phyloP scores from a whole-genome alignment of 2,113 vertebrate genomes.

The Planiliza haematocheilus region DNA sequence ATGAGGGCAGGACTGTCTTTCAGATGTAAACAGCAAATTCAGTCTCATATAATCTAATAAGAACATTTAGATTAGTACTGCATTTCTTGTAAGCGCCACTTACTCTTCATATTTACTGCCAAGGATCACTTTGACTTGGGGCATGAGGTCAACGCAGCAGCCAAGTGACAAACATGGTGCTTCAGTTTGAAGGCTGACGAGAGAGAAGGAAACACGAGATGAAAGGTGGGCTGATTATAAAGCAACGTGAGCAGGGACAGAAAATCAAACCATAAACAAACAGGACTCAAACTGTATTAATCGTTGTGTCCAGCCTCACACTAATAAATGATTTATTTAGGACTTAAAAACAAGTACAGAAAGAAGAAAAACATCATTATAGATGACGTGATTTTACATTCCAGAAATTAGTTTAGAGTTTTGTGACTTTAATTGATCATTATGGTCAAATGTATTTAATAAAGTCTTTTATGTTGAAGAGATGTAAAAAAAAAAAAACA shows the following conservation, averaged over 20 bases:
- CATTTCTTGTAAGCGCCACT: slow-evolving; percentile 64
- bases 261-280: background rate
- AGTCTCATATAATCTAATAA: too few species aligned
- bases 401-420: background rate
- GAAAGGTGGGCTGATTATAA: too few species aligned
- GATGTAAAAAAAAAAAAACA: too few species aligned
- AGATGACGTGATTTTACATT: background rate
- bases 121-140: slow-evolving; percentile 91
- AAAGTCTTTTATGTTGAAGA: background rate
- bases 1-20: background rate
- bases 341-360: too few species aligned
- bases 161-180: slow-evolving; percentile 92
- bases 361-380: too few species aligned
- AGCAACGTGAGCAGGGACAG: too few species aligned
- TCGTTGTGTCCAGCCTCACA: background rate
- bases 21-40: slow-evolving; percentile 16
- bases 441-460: background rate
- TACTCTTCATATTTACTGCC: slow-evolving; percentile 96
- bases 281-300: background rate
- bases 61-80: background rate
- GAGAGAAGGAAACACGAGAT: background rate
- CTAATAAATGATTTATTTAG: too few species aligned
- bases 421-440: too few species aligned
- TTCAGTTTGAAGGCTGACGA: slow-evolving; percentile 93
- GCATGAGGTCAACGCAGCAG: slow-evolving; percentile 97